Evolutionary conservation across 2,888 invertebrate species (phyloP).

Genomic region (Ophion ellenae): DNA sequence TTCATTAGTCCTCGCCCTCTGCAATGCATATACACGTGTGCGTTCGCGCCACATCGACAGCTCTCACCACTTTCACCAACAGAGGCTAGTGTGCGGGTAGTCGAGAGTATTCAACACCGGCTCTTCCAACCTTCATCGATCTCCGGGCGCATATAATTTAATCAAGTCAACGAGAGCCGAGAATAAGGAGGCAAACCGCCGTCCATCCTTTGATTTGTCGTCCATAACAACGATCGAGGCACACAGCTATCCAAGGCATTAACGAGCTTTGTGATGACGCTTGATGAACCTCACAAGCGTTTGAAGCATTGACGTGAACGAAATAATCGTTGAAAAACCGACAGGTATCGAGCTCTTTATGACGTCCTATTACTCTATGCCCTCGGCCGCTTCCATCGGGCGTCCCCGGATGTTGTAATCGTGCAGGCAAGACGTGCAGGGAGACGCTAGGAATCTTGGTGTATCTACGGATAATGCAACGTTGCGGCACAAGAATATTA

Average conservation of each 20-base stretch:
- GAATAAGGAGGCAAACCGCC: slow-evolving; percentile 23
- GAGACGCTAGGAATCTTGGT: not conserved
- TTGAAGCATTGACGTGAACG: too few species aligned
- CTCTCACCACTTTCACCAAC: slow-evolving; percentile 17
- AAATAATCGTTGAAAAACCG: too few species aligned
- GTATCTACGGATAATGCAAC: slow-evolving; percentile 49
- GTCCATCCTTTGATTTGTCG: not conserved
- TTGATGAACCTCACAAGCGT: too few species aligned
- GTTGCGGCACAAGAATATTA: slow-evolving; percentile 70
- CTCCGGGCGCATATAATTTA: slow-evolving; percentile 43
- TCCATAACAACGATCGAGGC: not conserved
- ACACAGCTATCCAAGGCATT: too few species aligned
- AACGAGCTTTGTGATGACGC: too few species aligned
- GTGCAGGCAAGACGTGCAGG: slow-evolving; percentile 11
- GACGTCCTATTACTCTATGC: not conserved
- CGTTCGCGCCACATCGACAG: slow-evolving; percentile 28
- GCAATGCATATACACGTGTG: slow-evolving; percentile 50
- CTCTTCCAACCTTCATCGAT: slow-evolving; percentile 52
- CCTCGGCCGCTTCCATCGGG: not conserved
- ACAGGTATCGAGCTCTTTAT: too few species aligned
- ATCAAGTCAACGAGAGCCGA: slow-evolving; percentile 42
- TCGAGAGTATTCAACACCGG: slow-evolving; percentile 3
- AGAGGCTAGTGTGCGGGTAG: not conserved
- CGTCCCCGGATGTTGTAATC: too few species aligned
- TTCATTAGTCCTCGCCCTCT: slow-evolving; percentile 79